phyloP scores from a whole-genome alignment of 2,113 vertebrate genomes.

The Arizona elegans region DNA sequence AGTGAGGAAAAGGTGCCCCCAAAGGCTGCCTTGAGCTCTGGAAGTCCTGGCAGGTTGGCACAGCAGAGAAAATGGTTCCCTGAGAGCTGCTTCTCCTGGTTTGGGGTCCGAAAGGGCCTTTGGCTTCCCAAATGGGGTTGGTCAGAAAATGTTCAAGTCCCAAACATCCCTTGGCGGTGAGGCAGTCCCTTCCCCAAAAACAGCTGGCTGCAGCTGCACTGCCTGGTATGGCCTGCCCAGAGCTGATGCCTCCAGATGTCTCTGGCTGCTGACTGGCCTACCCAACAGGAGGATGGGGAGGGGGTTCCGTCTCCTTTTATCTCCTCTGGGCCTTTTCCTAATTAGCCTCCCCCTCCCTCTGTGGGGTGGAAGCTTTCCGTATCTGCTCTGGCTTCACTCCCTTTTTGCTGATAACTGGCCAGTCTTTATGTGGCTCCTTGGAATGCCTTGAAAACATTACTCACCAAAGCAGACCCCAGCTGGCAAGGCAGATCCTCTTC shows the following conservation, averaged over 20 bases:
- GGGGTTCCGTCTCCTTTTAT: constrained; percentile 3
- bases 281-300: not conserved
- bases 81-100: not conserved
- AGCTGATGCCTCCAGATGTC: not conserved
- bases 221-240: not conserved
- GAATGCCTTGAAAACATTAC: constrained; percentile 26
- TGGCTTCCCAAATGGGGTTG: not conserved
- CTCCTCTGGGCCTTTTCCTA: not conserved
- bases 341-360: constrained; percentile 4
- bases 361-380: not conserved
- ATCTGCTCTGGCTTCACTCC: not conserved
- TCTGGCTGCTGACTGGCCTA: not conserved
- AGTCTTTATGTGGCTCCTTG: constrained; percentile 6
- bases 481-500: not conserved
- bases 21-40: not conserved
- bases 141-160: not conserved
- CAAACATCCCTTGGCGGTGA: not conserved
- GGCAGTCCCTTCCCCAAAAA: not conserved
- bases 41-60: constrained; percentile 24
- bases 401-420: constrained; percentile 10
- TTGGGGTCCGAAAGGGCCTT: not conserved
- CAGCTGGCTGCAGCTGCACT: not conserved
- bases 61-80: not conserved
- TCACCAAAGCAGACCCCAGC: not conserved
- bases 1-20: not conserved